Conservation (phyloP, 2,797 vertebrate species). For the Delichon dasypus region DNA sequence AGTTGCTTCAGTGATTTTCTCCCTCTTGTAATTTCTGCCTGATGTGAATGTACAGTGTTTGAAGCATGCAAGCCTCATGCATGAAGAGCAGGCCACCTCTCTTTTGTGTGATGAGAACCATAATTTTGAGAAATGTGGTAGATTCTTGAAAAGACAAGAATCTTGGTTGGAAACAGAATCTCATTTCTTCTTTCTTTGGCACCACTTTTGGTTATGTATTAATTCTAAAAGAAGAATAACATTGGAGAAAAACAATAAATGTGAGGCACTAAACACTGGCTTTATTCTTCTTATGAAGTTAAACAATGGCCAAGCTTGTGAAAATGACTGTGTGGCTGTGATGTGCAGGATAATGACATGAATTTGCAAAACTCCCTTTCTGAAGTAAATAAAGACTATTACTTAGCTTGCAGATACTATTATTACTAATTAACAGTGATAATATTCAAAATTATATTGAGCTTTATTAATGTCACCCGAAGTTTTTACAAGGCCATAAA, state of each 20-base stretch:
- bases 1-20: neutral
- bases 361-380: neutral
- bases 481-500: neutral
- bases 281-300: neutral
- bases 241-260: neutral
- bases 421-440: neutral
- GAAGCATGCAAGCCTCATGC: neutral
- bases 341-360: neutral
- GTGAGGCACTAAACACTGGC: neutral
- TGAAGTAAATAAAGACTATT: neutral
- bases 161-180: neutral
- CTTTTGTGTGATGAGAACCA: neutral
- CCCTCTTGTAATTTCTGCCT: neutral
- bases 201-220: neutral
- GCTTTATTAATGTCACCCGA: neutral
- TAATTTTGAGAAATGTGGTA: neutral
- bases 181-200: neutral
- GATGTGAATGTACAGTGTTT: neutral
- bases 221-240: neutral
- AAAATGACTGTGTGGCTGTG: neutral
- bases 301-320: neutral
- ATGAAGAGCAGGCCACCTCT: neutral
- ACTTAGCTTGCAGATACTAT: neutral
- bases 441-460: neutral
- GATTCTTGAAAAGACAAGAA: neutral